Percentiles rank a stretch among this genome's conserved stretches.
Conservation (phyloP, 2,113 vertebrate genomes). For the Notechis scutatus region DNA sequence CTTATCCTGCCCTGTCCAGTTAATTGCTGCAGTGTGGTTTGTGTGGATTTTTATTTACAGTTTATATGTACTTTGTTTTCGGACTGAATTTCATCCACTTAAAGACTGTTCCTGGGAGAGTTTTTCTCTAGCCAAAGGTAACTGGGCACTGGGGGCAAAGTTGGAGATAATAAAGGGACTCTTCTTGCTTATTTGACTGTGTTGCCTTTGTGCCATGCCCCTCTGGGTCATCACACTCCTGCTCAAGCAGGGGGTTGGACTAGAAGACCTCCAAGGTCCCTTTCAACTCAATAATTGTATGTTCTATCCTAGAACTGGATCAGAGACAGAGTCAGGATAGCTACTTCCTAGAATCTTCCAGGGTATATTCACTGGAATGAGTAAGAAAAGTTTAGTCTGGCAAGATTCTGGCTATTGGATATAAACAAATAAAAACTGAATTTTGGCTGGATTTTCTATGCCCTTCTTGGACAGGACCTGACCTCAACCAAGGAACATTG, state of each 20-base stretch:
- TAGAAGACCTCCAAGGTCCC: background rate
- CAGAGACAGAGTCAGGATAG: background rate
- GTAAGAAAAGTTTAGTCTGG: background rate
- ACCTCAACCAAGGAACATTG: background rate
- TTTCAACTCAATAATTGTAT: background rate
- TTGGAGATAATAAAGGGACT: no score
- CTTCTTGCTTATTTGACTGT: no score
- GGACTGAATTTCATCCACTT: no score
- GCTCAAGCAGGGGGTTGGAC: background rate
- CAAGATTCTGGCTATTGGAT: background rate
- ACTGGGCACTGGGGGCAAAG: no score
- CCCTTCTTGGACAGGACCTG: background rate
- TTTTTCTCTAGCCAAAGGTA: no score
- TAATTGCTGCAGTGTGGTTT: no score
- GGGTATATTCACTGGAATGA: background rate
- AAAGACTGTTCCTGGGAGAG: no score
- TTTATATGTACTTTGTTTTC: no score
- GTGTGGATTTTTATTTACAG: no score
- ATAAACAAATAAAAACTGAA: background rate
- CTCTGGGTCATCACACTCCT: background rate
- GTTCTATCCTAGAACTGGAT: background rate
- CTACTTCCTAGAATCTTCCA: background rate
- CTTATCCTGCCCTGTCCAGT: no score
- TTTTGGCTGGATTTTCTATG: background rate
- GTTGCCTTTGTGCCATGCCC: no score